Evolutionary conservation across 2,113 vertebrate genomes (phyloP).

Genomic region (Planiliza haematocheilus): DNA sequence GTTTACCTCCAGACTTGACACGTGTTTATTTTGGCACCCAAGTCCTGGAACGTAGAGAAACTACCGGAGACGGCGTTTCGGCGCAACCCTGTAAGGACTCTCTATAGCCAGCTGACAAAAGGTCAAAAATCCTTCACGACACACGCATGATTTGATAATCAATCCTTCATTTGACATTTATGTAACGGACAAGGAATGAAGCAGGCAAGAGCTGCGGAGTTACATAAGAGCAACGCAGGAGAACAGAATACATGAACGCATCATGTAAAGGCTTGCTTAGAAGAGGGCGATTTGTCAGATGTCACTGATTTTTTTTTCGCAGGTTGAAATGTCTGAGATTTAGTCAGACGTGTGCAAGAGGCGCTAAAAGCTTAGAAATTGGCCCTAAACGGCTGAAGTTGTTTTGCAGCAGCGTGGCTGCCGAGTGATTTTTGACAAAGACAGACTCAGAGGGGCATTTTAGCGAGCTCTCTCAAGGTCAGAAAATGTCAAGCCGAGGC

Average conservation of each 20-base stretch:
- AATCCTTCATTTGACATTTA: conserved; percentile 2
- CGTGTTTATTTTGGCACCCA: conserved; percentile 53
- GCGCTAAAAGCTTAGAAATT: conserved; percentile 14
- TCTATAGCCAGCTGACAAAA: background rate
- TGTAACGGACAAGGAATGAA: conserved; percentile 10
- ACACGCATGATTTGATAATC: conserved; percentile 5
- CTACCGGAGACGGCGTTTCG: conserved; percentile 20
- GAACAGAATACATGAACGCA: conserved; percentile 8
- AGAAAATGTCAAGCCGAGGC: background rate
- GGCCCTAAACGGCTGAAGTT: conserved; percentile 6
- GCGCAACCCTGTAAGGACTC: conserved; percentile 10
- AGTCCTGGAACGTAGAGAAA: conserved; percentile 39
- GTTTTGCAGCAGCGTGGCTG: conserved; percentile 24
- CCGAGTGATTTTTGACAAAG: conserved; percentile 32
- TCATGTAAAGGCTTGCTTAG: conserved; percentile 37
- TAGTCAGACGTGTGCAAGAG: conserved; percentile 6
- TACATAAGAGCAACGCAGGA: conserved; percentile 38
- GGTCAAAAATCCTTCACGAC: background rate
- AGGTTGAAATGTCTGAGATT: conserved; percentile 22
- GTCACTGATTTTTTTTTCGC: conserved; percentile 6
- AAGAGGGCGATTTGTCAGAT: conserved; percentile 20
- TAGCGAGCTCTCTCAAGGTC: conserved; percentile 8
- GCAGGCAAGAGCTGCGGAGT: conserved; percentile 4
- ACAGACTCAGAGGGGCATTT: background rate
- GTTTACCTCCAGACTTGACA: conserved; percentile 60